Evolutionary conservation across 1,140 invertebrate genomes (phyloP), one percentile per base, ranked within the genome.

Genomic region (Heterodera carotae): DNA sequence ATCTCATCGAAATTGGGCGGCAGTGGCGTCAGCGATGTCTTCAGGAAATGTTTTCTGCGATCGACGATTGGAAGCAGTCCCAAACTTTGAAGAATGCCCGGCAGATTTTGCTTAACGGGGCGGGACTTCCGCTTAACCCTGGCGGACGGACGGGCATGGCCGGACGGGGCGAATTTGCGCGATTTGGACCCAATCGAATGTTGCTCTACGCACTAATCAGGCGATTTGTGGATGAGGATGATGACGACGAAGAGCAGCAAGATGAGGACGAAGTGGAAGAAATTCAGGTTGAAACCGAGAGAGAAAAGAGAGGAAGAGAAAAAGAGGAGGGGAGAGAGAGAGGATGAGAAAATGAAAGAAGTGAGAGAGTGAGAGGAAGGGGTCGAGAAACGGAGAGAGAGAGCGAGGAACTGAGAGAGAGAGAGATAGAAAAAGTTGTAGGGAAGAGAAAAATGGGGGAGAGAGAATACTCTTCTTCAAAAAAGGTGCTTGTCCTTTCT

Each of bases 91-190:
- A 56, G 31, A 29, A 27, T 27, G 4, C 15, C 36, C 43, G 75
- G 27, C 2, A 34, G 10, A 56, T 68, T 69, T 31, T 31, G 1
- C 66, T 82, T 0, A 72, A 68, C 43, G 43, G 75, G 2, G 71
- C 73, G 67, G 81, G 81, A 8, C 34, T 82, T 27, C 81, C 81
- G 29, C 69, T 82, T 27, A 82, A 82, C 77, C 81, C 81, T 12
- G 71, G 39, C 3, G 81, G 81, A 25, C 27, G 81, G 29, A 77
- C 73, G n/a, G 81, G 81, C 6, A 12, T 81, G 34, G 59, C 56
- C 7, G 81, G 81, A 22, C 67, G 81, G 36, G 82, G 82, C 8
- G 43, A 81, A 33, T 84, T 74, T 53, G 68, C 78, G 4, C 80
- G 76, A 33, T 82, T 84, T 69, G 81, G 81, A 2, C 71, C 82